These are phyloP conservation scores for Dysdera silvatica DNA, from an alignment of 1,140 invertebrate genomes.

Conservation along the genomic window DNA sequence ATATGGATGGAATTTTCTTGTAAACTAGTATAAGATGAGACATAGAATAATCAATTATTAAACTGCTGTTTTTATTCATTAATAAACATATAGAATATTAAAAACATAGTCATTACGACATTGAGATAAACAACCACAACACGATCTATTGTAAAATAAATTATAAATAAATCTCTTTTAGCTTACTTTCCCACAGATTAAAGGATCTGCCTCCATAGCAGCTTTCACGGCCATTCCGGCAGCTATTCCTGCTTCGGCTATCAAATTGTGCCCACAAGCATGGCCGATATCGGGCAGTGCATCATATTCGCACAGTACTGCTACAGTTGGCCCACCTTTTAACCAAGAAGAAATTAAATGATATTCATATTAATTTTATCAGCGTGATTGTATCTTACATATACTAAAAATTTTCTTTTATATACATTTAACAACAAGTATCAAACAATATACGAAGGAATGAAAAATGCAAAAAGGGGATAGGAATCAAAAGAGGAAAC, in stretches of 20 bases:
- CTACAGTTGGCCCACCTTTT: constrained; percentile 20
- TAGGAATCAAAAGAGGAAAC: not conserved
- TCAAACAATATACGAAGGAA: not conserved
- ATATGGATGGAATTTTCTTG: too few relatives aligned
- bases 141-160: too few relatives aligned
- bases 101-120: too few relatives aligned
- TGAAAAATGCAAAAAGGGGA: not conserved
- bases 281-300: constrained; percentile 44
- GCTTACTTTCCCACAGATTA: constrained; percentile 5
- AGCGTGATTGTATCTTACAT: not conserved
- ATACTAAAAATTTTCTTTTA: not conserved
- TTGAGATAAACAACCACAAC: too few relatives aligned
- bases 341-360: not conserved
- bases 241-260: constrained; percentile 41
- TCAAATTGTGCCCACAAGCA: constrained; percentile 44
- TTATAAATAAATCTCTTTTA: too few relatives aligned
- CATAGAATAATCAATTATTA: too few relatives aligned
- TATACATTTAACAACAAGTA: not conserved
- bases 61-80: too few relatives aligned
- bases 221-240: constrained; percentile 38
- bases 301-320: constrained; percentile 43
- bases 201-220: constrained; percentile 32
- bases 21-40: too few relatives aligned
- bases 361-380: not conserved
- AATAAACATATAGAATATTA: too few relatives aligned